Evolutionary conservation across 2,113 vertebrate genomes (phyloP).

Genomic region (Chionodraco myersi): DNA sequence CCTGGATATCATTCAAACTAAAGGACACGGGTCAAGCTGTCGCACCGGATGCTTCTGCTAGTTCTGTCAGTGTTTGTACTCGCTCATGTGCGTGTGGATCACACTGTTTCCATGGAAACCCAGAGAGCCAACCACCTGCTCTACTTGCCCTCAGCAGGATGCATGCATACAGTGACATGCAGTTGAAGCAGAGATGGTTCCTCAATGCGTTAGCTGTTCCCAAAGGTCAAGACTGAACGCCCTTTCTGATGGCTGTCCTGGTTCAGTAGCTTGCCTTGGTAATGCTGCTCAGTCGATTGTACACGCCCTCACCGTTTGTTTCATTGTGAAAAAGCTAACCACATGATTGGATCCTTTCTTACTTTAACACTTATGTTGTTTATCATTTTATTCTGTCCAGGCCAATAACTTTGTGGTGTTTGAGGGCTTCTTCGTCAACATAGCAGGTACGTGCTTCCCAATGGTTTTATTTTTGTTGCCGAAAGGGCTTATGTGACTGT

Average conservation of each 20-base stretch:
- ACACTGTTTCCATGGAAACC: not conserved
- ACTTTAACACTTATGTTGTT: not conserved
- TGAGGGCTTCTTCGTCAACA: constrained; percentile 89
- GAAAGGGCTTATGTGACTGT: not conserved
- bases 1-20: not conserved
- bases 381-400: constrained; percentile 69
- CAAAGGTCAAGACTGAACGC: not conserved
- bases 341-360: not conserved
- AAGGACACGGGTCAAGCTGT: not conserved
- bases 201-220: not conserved
- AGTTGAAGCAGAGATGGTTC: not conserved
- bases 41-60: too few relatives aligned
- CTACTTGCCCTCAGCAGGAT: not conserved
- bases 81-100: not conserved
- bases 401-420: constrained; percentile 97
- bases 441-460: constrained; percentile 80
- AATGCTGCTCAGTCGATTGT: not conserved
- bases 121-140: not conserved
- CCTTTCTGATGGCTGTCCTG: not conserved
- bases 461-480: not conserved
- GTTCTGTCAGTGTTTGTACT: not conserved
- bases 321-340: not conserved
- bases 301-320: not conserved
- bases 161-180: not conserved
- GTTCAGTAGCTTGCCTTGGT: not conserved